Percentiles rank a stretch among this genome's conserved stretches.
These are phyloP conservation scores for Lissocephala sabroskyi DNA, from an alignment of 2,888 invertebrate species.

Conservation along the genomic window DNA sequence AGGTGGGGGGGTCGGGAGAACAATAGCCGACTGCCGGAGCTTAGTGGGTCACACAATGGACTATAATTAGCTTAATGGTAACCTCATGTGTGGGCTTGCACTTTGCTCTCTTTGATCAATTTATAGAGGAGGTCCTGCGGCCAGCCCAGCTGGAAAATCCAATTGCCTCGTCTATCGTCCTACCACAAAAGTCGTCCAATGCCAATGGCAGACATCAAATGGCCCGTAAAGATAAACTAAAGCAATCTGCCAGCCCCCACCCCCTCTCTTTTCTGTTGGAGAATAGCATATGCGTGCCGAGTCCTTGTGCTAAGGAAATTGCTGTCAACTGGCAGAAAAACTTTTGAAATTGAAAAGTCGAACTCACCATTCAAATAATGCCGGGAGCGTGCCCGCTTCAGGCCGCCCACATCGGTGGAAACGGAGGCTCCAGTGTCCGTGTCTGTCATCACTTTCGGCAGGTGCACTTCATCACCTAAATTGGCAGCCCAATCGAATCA, in stretches of 20 bases:
- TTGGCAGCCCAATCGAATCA: constrained; percentile 14
- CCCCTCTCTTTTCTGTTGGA: no score
- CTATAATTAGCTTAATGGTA: constrained; percentile 45
- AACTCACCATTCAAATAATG: constrained; percentile 71
- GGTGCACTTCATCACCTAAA: constrained; percentile 68
- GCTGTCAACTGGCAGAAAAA: constrained; percentile 26
- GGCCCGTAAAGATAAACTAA: constrained; percentile 28
- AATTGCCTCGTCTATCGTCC: no score
- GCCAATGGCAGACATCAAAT: constrained; percentile 16
- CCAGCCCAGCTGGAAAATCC: constrained; percentile 32
- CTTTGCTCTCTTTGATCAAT: constrained; percentile 49
- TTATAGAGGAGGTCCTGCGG: constrained; percentile 26
- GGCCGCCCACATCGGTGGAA: constrained; percentile 61
- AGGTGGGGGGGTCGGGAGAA: no score
- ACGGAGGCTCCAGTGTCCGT: constrained; percentile 65
- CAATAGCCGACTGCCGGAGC: no score
- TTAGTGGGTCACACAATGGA: constrained; percentile 14
- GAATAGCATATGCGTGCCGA: not conserved
- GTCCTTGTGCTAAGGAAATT: constrained; percentile 20
- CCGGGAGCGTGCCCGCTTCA: constrained; percentile 69
- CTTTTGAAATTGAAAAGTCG: constrained; percentile 13
- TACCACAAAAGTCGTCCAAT: constrained; percentile 16
- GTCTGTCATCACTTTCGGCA: constrained; percentile 70
- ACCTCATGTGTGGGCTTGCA: constrained; percentile 1
- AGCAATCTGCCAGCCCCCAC: not conserved